phyloP scores from a whole-genome alignment of 2,797 vertebrate species.

The Pipistrellus nathusii region DNA sequence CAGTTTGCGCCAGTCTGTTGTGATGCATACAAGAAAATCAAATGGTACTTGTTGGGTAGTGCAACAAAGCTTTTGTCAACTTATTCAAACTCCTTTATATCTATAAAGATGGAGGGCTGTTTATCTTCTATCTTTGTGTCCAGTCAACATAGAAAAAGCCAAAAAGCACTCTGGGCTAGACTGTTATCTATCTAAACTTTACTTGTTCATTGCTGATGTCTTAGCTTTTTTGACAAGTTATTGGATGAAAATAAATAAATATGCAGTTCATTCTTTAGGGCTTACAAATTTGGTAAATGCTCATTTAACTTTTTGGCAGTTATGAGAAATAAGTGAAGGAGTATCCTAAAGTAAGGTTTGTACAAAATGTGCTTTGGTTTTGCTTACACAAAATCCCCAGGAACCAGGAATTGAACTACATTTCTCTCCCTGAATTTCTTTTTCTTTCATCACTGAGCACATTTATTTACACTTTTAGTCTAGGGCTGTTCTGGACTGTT shows the following conservation, averaged over 20 bases:
- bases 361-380: conserved; percentile 44
- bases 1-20: background rate
- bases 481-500: conserved; percentile 34
- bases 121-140: background rate
- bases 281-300: background rate
- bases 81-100: background rate
- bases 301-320: conserved; percentile 44
- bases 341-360: background rate
- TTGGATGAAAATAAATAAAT: conserved; percentile 44
- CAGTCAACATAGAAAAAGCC: background rate
- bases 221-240: conserved; percentile 28
- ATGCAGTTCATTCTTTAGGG: conserved; percentile 2
- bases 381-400: conserved; percentile 57
- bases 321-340: conserved; percentile 49
- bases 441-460: conserved; percentile 23
- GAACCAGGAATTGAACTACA: conserved; percentile 29
- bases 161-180: background rate
- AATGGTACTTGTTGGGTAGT: background rate
- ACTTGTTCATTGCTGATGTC: background rate
- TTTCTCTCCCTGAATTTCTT: background rate
- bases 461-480: conserved; percentile 55
- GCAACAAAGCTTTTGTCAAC: background rate
- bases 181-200: conserved; percentile 38
- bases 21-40: background rate
- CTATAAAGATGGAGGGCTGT: background rate